Conservation (phyloP, 2,113 vertebrate genomes). For the Bujurquina vittata region DNA sequence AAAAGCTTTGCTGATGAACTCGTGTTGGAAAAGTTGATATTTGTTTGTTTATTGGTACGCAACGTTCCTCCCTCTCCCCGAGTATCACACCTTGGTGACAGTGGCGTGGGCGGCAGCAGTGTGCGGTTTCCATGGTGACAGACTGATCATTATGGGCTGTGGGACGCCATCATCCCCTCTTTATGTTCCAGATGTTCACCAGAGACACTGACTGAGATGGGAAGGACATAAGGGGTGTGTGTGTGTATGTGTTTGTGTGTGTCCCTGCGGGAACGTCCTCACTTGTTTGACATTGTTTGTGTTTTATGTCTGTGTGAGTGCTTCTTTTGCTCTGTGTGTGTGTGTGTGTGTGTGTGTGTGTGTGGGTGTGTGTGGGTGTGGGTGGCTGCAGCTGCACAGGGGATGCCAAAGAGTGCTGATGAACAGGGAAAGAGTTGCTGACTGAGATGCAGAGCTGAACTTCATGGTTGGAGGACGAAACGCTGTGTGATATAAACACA, state of each 20-base stretch:
- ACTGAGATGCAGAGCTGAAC: constrained; percentile 61
- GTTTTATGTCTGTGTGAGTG: constrained; percentile 15
- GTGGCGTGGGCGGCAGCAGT: constrained; percentile 16
- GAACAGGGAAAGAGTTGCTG: constrained; percentile 66
- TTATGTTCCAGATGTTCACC: constrained; percentile 69
- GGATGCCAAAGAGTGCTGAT: constrained; percentile 67
- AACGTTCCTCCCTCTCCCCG: constrained; percentile 5
- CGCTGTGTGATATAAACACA: constrained; percentile 33
- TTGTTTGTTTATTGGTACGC: not conserved
- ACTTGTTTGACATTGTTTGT: constrained; percentile 38
- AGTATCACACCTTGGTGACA: constrained; percentile 50
- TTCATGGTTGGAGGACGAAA: constrained; percentile 55
- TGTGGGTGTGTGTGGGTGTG: constrained; percentile 3
- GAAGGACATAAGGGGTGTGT: constrained; percentile 23
- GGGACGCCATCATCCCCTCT: constrained; percentile 60
- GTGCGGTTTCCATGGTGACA: constrained; percentile 63
- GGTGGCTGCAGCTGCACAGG: constrained; percentile 45
- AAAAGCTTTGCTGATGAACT: not conserved
- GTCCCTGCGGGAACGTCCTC: constrained; percentile 15
- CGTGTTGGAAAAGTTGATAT: constrained; percentile 9
- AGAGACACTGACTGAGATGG: constrained; percentile 41
- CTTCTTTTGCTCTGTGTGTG: not conserved
- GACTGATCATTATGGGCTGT: constrained; percentile 68
- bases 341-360: constrained; percentile 13
- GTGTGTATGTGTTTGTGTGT: not conserved